Evolutionary conservation across 1,140 invertebrate genomes (phyloP), one percentile per base, ranked within the genome.

Genomic region (Nymphalis io): DNA sequence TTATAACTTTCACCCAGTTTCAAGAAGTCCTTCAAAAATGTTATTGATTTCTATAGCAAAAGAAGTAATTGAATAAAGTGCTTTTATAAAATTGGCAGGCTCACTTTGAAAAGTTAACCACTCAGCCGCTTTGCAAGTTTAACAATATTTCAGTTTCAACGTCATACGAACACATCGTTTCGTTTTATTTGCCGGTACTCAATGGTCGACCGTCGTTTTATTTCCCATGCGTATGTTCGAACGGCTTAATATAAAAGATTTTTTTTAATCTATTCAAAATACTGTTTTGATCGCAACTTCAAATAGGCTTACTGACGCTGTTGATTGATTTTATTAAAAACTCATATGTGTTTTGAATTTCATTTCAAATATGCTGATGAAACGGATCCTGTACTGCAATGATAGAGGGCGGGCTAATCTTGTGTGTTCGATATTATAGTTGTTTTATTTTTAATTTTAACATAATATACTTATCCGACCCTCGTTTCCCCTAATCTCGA

Each of bases 101-200:
- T 80, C 71, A 69, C 67, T 76, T 77, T 76, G 70, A 72, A 70
- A 76, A 63, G 63, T 75, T 72, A 82, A 76, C 75, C 78, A 77
- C 64, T 81, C 78, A 55, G 64, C 74, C 81, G 76, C 85, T 88
- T 87, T 88, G 81, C 81, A 88, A 87, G 82, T 87, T 90, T 89
- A 89, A 90, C 82, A 84, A 88, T 87, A 88, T 88, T 90, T 87
- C 85, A 87, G 78, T 74, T 79, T 68, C 64, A 68, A 76, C 75
- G 77, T 82, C 80, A 80, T 80, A 82, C 71, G 76, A 83, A 75
- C 81, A 74, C 78, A 72, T 75, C 62, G 75, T 87, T 88, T 84
- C 79, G 82, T 90, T 88, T 83, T 82, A 85, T 83, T 33, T 81
- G 80, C 68, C 74, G 73, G 75, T 75, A 73, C 81, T 77, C 85